Percentiles rank a stretch among this genome's conserved stretches.
Evolutionary conservation across 2,113 vertebrate genomes (phyloP).

Genomic region (Passer domesticus): DNA sequence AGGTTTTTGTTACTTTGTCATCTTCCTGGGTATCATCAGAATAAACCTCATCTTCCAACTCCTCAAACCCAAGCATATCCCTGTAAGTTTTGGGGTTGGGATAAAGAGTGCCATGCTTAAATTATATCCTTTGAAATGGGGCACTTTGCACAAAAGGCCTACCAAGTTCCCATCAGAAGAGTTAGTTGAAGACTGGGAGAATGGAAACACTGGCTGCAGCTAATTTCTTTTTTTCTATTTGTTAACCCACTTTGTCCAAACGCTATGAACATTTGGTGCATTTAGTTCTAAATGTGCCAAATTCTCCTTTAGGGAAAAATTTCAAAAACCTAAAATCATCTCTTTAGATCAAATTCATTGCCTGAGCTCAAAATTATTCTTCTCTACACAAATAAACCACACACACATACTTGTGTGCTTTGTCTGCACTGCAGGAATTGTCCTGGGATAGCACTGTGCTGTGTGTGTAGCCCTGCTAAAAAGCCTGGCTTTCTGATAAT

Average conservation of each 20-base stretch:
- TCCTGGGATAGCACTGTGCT: neutral
- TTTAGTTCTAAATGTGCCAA: slow-evolving; percentile 49
- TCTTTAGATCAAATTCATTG: neutral
- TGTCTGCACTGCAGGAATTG: neutral
- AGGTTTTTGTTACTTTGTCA: neutral
- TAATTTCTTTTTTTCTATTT: slow-evolving; percentile 17
- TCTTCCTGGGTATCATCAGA: neutral
- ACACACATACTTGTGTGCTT: neutral
- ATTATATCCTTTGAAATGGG: neutral
- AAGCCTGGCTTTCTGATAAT: slow-evolving; percentile 20
- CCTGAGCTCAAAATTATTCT: neutral
- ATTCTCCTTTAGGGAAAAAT: slow-evolving; percentile 23
- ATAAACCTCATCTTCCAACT: neutral
- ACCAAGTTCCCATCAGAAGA: neutral
- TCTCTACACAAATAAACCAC: neutral
- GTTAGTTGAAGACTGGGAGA: neutral
- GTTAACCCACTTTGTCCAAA: slow-evolving; percentile 34
- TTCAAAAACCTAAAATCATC: slow-evolving; percentile 35
- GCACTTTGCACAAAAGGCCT: neutral
- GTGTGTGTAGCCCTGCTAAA: neutral
- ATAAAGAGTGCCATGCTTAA: neutral
- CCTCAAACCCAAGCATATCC: neutral
- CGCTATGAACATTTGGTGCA: slow-evolving; percentile 1
- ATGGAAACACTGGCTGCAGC: neutral
- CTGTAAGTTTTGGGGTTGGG: neutral